Evolutionary conservation across 2,797 vertebrate genomes (phyloP).

Genomic region (Ctenosaura bakeri): DNA sequence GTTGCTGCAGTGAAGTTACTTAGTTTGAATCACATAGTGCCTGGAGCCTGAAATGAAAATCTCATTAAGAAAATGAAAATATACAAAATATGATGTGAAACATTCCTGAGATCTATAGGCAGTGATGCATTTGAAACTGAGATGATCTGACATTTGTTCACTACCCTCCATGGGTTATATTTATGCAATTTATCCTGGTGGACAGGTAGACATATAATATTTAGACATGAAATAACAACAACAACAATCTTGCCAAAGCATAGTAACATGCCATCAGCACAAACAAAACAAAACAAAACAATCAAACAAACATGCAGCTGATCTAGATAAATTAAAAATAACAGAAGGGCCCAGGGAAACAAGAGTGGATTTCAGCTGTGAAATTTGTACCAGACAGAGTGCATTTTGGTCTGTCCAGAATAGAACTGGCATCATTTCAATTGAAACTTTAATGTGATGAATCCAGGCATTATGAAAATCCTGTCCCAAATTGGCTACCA

Average conservation of each 20-base stretch:
- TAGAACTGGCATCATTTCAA: not conserved
- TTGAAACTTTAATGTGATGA: not conserved
- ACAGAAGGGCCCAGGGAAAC: not conserved
- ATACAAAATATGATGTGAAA: conserved; percentile 33
- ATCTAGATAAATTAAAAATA: not conserved
- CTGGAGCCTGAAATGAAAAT: not conserved
- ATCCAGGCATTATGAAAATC: not conserved
- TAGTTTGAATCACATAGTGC: not conserved
- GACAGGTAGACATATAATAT: not conserved
- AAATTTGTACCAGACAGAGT: not conserved
- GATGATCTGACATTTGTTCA: conserved; percentile 10
- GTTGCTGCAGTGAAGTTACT: not conserved
- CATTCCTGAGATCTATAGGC: not conserved
- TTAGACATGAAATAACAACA: not conserved
- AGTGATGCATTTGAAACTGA: conserved; percentile 16
- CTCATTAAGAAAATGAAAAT: conserved; percentile 40
- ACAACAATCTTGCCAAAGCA: not conserved
- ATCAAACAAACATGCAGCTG: not conserved
- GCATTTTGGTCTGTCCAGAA: not conserved
- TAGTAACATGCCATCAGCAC: not conserved
- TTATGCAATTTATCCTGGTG: not conserved
- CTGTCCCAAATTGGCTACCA: not conserved
- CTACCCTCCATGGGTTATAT: not conserved
- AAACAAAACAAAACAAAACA: not conserved
- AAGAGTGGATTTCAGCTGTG: not conserved